phyloP scores from a whole-genome alignment of 2,888 invertebrate species.

The Sinodicranocentrus sp. region DNA sequence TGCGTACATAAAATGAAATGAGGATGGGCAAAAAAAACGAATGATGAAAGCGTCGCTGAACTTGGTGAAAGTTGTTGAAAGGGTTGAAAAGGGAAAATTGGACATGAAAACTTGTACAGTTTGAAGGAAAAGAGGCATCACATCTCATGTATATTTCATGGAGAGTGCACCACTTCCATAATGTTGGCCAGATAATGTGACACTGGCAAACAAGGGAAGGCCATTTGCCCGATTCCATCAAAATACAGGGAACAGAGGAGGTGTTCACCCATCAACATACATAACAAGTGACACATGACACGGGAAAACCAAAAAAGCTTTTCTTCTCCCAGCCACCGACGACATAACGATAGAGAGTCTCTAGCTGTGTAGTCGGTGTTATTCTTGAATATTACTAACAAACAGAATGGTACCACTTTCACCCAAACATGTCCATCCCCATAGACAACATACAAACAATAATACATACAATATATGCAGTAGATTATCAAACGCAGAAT shows the following conservation, averaged over 20 bases:
- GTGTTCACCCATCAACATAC: slow-evolving; percentile 1
- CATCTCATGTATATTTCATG: slow-evolving; percentile 65
- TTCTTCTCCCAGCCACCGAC: not conserved
- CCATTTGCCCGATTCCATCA: slow-evolving; percentile 38
- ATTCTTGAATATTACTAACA: too few species aligned
- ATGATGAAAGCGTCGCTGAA: slow-evolving; percentile 1
- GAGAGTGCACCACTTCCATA: slow-evolving; percentile 2
- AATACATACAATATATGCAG: too few species aligned
- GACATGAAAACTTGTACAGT: not conserved
- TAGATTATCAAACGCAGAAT: too few species aligned
- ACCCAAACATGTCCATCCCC: too few species aligned
- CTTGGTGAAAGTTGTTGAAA: not conserved
- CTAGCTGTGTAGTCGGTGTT: too few species aligned
- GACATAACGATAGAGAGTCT: too few species aligned
- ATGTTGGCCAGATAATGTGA: slow-evolving; percentile 22
- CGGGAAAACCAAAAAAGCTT: not conserved
- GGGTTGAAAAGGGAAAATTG: not conserved
- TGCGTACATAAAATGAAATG: not conserved
- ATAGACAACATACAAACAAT: too few species aligned
- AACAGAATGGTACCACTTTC: too few species aligned
- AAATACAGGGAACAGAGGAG: not conserved
- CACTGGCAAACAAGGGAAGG: slow-evolving; percentile 34
- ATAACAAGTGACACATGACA: not conserved
- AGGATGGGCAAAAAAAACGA: slow-evolving; percentile 2
- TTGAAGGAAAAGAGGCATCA: slow-evolving; percentile 22